Evolutionary conservation across 2,888 invertebrate species (phyloP), one percentile per base, ranked within the genome.

Genomic region (Cantharis rufa): DNA sequence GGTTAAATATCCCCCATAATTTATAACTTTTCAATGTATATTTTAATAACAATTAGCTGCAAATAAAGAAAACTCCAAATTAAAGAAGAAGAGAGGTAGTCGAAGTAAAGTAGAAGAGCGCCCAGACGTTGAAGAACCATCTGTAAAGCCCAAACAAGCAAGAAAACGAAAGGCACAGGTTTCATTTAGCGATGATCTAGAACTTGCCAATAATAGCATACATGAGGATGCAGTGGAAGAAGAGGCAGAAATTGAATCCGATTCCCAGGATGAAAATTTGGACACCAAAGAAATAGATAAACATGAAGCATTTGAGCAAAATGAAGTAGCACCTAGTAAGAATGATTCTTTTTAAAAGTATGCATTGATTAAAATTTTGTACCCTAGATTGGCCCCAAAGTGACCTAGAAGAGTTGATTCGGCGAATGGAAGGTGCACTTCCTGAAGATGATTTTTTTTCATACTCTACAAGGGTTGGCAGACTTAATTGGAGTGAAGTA

Each of bases 401-500:
- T 66, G 89, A 90, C 82, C 82, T 89, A 68, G 80, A 84, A 28
- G 87, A 88, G 80, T 83, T 90, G 68, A 83, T 90, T 62, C 83
- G 84, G 15, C 83, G 88, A 75, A 89, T 91, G 81, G 87, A 88
- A 80, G 72, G 80, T 48, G 82, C 83, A 48, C 84, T 90, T 72
- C 90, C 91, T 3, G 84, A 86, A 70, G 86, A 87, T 78, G 91
- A 91, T 80, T 84, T 80, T n/a, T 83, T 89, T 63, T 86, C 88
- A 27, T 89, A 86, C 81, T 84, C 85, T 66, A 88, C 87, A 15
- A 83, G 89, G 78, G 85, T 86, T 0, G 88, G 88, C 71, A 88
- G 88, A 81, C 79, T 91, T 10, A 87, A 89, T 76, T 91, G 90
- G 90, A 85, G 88, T 63, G 85, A 86, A 74, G 88, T 89, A 83